Conservation (phyloP, 2,797 vertebrate species). For the Clarias fuscus region DNA sequence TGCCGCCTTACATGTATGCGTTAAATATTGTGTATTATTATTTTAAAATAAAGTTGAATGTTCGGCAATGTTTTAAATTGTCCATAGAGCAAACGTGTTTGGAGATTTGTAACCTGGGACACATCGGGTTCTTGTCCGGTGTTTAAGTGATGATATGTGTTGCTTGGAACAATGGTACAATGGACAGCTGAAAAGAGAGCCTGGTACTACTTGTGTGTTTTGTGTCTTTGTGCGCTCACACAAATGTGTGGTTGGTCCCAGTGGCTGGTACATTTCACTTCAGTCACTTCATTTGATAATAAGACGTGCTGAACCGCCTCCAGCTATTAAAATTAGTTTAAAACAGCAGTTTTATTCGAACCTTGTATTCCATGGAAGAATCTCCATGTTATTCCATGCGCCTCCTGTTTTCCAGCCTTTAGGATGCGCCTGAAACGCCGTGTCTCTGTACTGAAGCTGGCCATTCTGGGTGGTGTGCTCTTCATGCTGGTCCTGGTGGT, state of each 20-base stretch:
- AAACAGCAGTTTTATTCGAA: background rate
- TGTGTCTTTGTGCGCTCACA: background rate
- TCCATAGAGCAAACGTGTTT: background rate
- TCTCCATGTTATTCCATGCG: background rate
- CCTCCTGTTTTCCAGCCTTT: constrained; percentile 9
- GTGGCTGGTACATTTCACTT: background rate
- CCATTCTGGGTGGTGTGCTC: constrained; percentile 73
- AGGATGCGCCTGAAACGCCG: constrained; percentile 82
- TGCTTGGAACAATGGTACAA: constrained; percentile 18
- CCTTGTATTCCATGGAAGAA: background rate
- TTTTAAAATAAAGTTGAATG: background rate
- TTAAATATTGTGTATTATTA: background rate
- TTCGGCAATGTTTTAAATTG: background rate
- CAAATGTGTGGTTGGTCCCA: background rate
- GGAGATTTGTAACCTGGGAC: background rate
- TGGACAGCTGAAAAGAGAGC: background rate
- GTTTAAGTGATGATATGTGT: background rate
- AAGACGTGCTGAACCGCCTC: background rate
- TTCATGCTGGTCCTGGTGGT: constrained; percentile 86
- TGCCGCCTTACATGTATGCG: background rate
- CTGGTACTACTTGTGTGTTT: constrained; percentile 17
- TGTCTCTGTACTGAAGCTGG: constrained; percentile 79
- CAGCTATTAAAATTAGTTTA: background rate
- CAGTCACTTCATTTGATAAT: too few relatives aligned
- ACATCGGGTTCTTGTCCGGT: background rate